Base-by-base conservation (phyloP, 2,888 invertebrate genomes). In the Sialis fuliginosa region DNA sequence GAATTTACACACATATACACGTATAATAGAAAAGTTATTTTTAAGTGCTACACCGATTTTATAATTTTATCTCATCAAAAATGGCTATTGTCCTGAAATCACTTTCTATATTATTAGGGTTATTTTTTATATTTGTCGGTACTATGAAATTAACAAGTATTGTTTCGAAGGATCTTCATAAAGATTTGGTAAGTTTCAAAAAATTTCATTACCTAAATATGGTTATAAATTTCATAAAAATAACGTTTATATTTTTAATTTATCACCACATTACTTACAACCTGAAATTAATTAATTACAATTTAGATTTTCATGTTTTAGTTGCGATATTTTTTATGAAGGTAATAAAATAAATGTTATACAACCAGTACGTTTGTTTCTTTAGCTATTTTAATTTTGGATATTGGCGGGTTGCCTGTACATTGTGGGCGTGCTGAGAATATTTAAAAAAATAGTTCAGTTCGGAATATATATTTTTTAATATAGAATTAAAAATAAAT, bases 111-210 rank as follows among this genome's bases (percentile, higher is more conserved):
- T 77, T 95, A 46, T 70, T 95, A 61, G 95, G 95, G 51, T 71
- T 93, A 57, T 95, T 95, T 70, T 95, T 95, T 66, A 80, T 95
- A 60, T 92, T 95, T 64, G 89, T 93, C 54, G 95, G 95, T 49
- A 80, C 86, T 49, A 82, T 95, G 60, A 95, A 95, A 70, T 68
- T 95, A 52, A 86, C 92, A 52, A 90, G 91, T 54, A 77, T 83
- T 57, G 79, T 95, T 54, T 93, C 90, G 58, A 89, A 89, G 72
- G 95, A 95, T 67, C 76, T 95, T 52, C 93, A 95, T 66, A 91
- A 89, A 74, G 93, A 95, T 70, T 76, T 95, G 82, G 93, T 93
- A 68, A 80, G 84, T 67, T 49, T 48, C 12, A 41, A n/a, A 10
- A 30, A 33, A 13, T 45, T 39, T 45, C 1, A 7, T 44, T 10